phyloP scores from a whole-genome alignment of 2,888 invertebrate species.

The Phasia obesa region DNA sequence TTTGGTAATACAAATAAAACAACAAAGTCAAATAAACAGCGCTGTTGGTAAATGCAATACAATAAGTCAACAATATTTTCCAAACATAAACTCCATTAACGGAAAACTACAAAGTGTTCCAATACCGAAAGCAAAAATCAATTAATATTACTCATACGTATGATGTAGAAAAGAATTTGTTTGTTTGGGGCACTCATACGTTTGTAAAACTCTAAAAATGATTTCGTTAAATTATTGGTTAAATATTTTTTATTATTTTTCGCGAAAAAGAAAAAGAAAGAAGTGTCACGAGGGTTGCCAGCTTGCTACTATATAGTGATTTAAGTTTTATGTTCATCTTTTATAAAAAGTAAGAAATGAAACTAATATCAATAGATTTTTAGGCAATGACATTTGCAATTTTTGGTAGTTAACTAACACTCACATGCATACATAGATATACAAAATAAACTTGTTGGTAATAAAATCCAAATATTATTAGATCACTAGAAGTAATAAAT shows the following conservation, averaged over 20 bases:
- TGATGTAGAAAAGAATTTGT: neutral
- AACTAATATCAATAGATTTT: too few relatives aligned
- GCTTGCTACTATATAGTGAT: too few relatives aligned
- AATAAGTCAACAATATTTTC: neutral
- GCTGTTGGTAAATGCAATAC: neutral
- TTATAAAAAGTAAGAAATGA: too few relatives aligned
- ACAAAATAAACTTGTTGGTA: too few relatives aligned
- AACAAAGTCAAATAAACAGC: neutral
- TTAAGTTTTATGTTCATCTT: too few relatives aligned
- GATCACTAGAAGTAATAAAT: too few relatives aligned
- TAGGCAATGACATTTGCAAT: too few relatives aligned
- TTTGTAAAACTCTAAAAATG: slow-evolving; percentile 24
- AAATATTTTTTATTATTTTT: too few relatives aligned
- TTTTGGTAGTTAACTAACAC: too few relatives aligned
- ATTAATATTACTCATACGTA: slow-evolving; percentile 47
- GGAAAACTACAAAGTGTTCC: neutral
- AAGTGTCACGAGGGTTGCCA: slow-evolving; percentile 1
- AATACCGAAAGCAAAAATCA: slow-evolving; percentile 22
- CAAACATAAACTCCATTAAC: neutral
- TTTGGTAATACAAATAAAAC: slow-evolving; percentile 10
- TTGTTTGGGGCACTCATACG: slow-evolving; percentile 48
- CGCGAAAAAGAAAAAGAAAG: neutral
- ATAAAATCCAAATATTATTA: too few relatives aligned
- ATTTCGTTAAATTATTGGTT: slow-evolving; percentile 2
- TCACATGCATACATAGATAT: too few relatives aligned